A percentile compares a stretch with the other conserved stretches of the same genome.
Evolutionary conservation across 2,888 invertebrate species (phyloP).

Genomic region (Congeria kusceri): DNA sequence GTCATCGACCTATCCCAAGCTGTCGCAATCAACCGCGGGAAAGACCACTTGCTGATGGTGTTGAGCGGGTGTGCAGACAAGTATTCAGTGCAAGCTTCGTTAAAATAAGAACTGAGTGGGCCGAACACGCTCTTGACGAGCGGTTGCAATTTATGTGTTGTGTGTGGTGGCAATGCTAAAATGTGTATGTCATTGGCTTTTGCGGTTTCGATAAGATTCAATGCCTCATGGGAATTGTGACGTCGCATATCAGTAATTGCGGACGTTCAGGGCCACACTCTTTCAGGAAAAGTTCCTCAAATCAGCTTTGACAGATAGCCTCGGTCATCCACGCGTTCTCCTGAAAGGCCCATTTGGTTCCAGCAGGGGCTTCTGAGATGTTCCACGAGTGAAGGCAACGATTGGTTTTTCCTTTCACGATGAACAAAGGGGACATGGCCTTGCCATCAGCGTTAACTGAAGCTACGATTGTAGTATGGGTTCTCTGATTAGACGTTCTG

Average conservation of each 20-base stretch:
- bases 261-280: not conserved
- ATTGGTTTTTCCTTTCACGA: conserved; percentile 26
- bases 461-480: conserved; percentile 29
- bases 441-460: conserved; percentile 47
- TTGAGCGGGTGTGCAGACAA: conserved; percentile 25
- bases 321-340: conserved; percentile 33
- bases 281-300: not conserved
- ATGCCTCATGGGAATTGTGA: not conserved
- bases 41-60: conserved; percentile 47
- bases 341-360: conserved; percentile 15
- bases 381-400: conserved; percentile 15
- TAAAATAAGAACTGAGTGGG: conserved; percentile 3
- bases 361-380: conserved; percentile 11
- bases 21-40: conserved; percentile 36
- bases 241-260: conserved; percentile 12
- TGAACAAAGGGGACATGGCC: conserved; percentile 16
- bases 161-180: not conserved
- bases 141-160: conserved; percentile 5
- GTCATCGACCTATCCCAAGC: conserved; percentile 51
- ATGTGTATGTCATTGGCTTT: conserved; percentile 3
- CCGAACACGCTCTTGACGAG: conserved; percentile 17
- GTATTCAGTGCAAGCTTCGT: conserved; percentile 46
- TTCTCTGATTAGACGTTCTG: conserved; percentile 12
- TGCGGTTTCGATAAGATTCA: not conserved
- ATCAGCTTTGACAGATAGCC: conserved; percentile 13